Percentiles rank a stretch among this genome's conserved stretches.
Conservation (phyloP, 2,797 vertebrate genomes). For the Rallus crepitans region DNA sequence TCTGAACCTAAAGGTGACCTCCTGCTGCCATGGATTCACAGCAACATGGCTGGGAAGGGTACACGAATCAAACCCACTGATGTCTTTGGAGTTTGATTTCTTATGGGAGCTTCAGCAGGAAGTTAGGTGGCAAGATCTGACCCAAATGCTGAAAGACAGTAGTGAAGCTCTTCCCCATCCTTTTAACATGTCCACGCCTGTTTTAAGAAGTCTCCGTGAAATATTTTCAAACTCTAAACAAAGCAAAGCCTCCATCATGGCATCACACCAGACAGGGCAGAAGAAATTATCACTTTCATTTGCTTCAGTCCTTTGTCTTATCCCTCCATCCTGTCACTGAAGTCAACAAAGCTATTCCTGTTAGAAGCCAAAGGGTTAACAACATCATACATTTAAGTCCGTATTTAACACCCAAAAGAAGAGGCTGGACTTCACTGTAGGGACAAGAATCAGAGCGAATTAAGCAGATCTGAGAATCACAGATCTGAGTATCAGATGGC, state of each 20-base stretch:
- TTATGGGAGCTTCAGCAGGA: neutral
- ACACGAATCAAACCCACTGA: accelerated
- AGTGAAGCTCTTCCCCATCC: neutral
- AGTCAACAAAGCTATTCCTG: neutral
- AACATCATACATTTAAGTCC: neutral
- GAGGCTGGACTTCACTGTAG: neutral
- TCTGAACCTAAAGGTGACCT: neutral
- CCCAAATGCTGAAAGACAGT: neutral
- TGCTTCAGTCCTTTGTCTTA: neutral
- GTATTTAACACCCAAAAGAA: neutral
- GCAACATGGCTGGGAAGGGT: neutral
- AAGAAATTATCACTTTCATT: neutral
- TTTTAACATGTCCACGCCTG: neutral
- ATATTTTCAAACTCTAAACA: neutral
- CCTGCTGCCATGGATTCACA: neutral
- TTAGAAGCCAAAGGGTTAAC: neutral
- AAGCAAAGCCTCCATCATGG: neutral
- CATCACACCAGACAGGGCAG: neutral
- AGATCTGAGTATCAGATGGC: neutral
- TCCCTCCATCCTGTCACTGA: neutral
- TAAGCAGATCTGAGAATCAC: neutral
- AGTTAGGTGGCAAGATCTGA: neutral
- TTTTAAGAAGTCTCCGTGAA: neutral
- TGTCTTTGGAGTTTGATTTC: neutral
- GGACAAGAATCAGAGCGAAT: neutral